phyloP scores from a whole-genome alignment of 92 coral and sea anemone genomes.

The Hydrozoanthus gracilis region DNA sequence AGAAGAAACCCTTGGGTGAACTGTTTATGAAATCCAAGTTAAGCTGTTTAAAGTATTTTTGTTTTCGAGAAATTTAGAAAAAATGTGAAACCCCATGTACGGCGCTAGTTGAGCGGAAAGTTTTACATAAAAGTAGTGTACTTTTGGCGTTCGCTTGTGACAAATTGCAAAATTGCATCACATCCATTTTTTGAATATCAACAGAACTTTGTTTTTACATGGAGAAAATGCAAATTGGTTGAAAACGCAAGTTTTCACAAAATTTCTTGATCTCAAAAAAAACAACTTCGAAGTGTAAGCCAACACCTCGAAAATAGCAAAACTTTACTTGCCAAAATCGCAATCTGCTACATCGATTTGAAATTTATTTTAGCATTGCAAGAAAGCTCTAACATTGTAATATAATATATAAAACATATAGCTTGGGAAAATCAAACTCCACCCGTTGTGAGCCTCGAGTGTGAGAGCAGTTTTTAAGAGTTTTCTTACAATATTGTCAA shows the following conservation, averaged over 20 bases:
- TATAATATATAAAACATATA: conserved; percentile 8
- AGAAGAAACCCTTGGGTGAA: no score
- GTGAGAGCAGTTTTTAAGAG: conserved; percentile 5
- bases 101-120: background rate
- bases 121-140: background rate
- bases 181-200: no score
- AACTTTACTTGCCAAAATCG: background rate
- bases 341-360: conserved; percentile 2
- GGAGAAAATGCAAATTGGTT: no score
- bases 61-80: no score
- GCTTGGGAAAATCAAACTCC: conserved; percentile 4
- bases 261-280: background rate
- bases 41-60: background rate
- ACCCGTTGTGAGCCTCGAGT: conserved; percentile 4
- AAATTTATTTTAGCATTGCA: no score
- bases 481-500: background rate
- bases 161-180: no score
- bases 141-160: no score
- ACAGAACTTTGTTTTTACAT: no score
- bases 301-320: conserved; percentile 13
- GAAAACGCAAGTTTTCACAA: no score
- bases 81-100: background rate
- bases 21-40: no score
- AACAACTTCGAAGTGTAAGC: conserved; percentile 6
- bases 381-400: conserved; percentile 1